Percentiles rank a stretch among this genome's conserved stretches.
These are phyloP conservation scores for Sebastes vulpes DNA, from an alignment of 2,797 vertebrate species.

Conservation along the genomic window DNA sequence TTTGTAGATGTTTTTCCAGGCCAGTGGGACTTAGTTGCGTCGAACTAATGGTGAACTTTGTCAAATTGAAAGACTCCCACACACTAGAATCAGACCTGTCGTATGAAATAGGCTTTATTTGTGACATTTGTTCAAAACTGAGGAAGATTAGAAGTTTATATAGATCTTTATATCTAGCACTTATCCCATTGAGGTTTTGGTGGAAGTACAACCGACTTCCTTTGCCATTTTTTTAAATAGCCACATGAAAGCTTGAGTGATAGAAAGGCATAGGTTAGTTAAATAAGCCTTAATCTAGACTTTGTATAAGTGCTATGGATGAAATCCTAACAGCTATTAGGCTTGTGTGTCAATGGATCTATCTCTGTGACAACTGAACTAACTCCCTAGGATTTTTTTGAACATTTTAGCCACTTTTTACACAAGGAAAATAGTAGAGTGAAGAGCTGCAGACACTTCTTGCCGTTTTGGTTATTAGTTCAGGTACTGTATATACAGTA, in stretches of 20 bases:
- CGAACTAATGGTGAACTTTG: neutral
- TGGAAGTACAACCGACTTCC: rapidly evolving
- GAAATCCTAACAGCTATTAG: neutral
- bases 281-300: neutral
- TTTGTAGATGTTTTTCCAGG: no score
- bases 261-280: neutral
- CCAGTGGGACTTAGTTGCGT: no score
- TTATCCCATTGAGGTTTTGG: neutral
- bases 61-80: neutral
- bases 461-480: neutral
- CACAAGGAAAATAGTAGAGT: neutral
- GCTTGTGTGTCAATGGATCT: neutral
- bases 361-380: neutral
- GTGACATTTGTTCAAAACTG: neutral
- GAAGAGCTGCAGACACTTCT: neutral
- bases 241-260: neutral
- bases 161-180: neutral
- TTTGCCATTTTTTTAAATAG: neutral
- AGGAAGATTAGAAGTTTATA: neutral
- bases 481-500: neutral
- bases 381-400: neutral
- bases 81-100: neutral
- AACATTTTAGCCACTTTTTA: neutral
- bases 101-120: neutral
- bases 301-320: neutral